Conservation (phyloP, 2,797 vertebrate genomes). For the Clarias platycephalus region DNA sequence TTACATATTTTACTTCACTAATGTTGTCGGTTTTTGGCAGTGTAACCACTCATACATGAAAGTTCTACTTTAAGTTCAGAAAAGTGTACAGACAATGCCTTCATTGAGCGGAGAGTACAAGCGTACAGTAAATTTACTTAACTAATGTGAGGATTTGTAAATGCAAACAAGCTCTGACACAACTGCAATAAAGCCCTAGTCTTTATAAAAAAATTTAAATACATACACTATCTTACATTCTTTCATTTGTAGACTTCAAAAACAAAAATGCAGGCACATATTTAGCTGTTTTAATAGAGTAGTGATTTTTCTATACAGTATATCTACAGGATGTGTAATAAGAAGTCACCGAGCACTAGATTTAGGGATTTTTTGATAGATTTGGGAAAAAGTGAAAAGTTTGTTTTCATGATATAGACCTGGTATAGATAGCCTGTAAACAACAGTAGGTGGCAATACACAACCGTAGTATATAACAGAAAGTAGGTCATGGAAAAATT, state of each 20-base stretch:
- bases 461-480: neutral
- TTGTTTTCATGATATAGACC: neutral
- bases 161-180: neutral
- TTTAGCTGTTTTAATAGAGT: too few relatives aligned
- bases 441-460: neutral
- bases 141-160: constrained; percentile 7
- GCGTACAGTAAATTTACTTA: neutral
- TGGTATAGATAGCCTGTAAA: neutral
- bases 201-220: too few relatives aligned
- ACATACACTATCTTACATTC: too few relatives aligned
- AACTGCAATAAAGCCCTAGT: neutral
- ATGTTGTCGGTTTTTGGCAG: neutral
- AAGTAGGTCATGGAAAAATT: neutral
- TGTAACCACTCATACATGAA: neutral
- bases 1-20: neutral
- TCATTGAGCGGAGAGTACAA: neutral
- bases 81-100: constrained; percentile 2
- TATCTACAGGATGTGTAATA: neutral
- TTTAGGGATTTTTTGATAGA: neutral
- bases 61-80: neutral
- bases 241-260: neutral
- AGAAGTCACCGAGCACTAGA: neutral
- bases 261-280: too few relatives aligned
- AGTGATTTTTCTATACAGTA: neutral
- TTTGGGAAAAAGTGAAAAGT: neutral